These are phyloP conservation scores for Phyllopteryx taeniolatus DNA, from an alignment of 2,113 vertebrate species.

Conservation along the genomic window DNA sequence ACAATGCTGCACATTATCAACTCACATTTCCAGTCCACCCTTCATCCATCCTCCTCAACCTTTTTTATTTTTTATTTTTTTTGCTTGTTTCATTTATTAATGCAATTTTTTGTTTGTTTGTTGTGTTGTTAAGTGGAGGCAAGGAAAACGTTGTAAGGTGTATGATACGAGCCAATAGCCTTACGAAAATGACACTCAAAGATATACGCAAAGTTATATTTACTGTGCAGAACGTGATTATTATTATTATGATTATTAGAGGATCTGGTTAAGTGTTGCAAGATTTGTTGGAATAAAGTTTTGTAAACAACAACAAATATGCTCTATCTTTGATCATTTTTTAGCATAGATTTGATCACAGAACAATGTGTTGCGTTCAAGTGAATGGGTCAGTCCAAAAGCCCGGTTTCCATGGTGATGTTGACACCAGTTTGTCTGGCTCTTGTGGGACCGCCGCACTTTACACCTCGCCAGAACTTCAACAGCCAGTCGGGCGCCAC, in stretches of 20 bases:
- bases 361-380: not conserved
- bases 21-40: slow-evolving; percentile 82
- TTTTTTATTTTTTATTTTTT: slow-evolving; percentile 68
- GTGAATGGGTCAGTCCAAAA: not conserved
- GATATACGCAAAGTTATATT: slow-evolving; percentile 76
- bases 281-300: slow-evolving; percentile 99
- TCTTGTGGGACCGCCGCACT: slow-evolving; percentile 58
- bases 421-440: slow-evolving; percentile 61
- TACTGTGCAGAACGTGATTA: slow-evolving; percentile 89
- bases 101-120: slow-evolving; percentile 5
- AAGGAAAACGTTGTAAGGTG: slow-evolving; percentile 73
- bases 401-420: slow-evolving; percentile 30
- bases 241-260: slow-evolving; percentile 69
- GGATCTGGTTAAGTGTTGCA: slow-evolving; percentile 89
- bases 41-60: slow-evolving; percentile 17
- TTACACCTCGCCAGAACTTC: slow-evolving; percentile 57
- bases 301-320: slow-evolving; percentile 92
- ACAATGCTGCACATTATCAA: slow-evolving; percentile 98
- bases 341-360: not conserved
- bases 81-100: slow-evolving; percentile 31
- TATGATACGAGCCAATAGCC: slow-evolving; percentile 86
- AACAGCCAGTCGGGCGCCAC: slow-evolving; percentile 27
- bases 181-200: slow-evolving; percentile 85
- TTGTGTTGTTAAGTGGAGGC: slow-evolving; percentile 75
- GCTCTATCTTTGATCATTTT: slow-evolving; percentile 87